Base-by-base conservation (phyloP, 2,113 vertebrate genomes). In the Lampris megalopsis region DNA sequence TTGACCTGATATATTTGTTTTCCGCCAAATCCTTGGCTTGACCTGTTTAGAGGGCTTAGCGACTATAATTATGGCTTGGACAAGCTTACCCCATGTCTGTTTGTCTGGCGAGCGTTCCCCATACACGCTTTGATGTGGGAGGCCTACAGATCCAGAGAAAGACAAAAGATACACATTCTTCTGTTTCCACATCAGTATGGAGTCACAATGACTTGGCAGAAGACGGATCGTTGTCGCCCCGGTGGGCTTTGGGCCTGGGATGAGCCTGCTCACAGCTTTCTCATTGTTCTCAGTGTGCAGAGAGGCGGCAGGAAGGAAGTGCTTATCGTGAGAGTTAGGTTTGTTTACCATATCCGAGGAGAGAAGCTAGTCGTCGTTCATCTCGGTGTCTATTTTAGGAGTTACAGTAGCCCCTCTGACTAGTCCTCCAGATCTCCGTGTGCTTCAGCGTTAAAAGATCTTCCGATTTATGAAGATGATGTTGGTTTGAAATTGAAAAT, bases 161-260 rank as follows among this genome's bases (percentile, higher is more conserved):
- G 65, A 42, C 50, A 53, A 54, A 42, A 63, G 61, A 62, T 41
- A 41, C 63, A 3, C 41, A 43, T 10, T 50, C 53, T 5, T 41
- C 68, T 36, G 61, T 80, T 50, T 59, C 8, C 56, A 57, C 69
- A 69, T 84, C 73, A 84, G 66, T 67, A 52, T 73, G 68, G 66
- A 77, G 41, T 10, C 11, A 57, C 40, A 47, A 24, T 11, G 75
- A n/a, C 40, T 13, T 9, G 36, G 65, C 24, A 69, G 50, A 70
- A 49, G 49, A 5, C 41, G 5, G 61, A n/a, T 41, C 6, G 37
- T 8, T 52, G 42, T n/a, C 54, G 5, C 9, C 36, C 45, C n/a
- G 37, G 35, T 63, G 36, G 36, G 52, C 24, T 63, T 45, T 35
- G 41, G 10, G 40, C 36, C 59, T 5, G 67, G 7, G 9, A n/a